phyloP scores from a whole-genome alignment of 2,797 vertebrate species.

The Tamandua tetradactyla region DNA sequence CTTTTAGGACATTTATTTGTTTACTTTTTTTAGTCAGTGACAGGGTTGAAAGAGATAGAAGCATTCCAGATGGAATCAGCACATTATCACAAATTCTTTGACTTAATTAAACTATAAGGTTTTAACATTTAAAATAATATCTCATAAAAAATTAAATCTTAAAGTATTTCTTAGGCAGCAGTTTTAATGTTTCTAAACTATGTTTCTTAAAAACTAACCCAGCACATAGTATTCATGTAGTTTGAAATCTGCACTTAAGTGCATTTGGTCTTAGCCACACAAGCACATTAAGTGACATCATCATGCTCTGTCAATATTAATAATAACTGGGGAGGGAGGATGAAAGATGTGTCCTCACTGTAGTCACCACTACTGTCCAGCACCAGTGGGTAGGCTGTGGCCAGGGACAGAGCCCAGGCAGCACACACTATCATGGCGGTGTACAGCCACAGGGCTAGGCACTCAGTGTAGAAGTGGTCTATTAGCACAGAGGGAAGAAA shows the following conservation, averaged over 20 bases:
- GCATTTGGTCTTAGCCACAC: slow-evolving; percentile 53
- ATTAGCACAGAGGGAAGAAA: too few species aligned
- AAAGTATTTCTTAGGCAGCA: background rate
- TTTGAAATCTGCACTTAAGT: slow-evolving; percentile 61
- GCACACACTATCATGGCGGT: too few species aligned
- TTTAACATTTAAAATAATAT: background rate
- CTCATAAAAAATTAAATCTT: slow-evolving; percentile 37
- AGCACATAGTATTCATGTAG: slow-evolving; percentile 26
- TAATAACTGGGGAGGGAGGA: too few species aligned
- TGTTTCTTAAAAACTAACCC: slow-evolving; percentile 34
- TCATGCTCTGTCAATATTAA: slow-evolving; percentile 69
- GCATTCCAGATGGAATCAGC: background rate
- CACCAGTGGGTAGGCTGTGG: too few species aligned
- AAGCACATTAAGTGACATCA: slow-evolving; percentile 66
- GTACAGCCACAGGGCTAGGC: too few species aligned
- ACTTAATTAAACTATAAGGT: background rate
- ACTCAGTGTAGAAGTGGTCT: too few species aligned
- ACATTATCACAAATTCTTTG: slow-evolving; percentile 32
- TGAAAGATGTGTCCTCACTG: too few species aligned
- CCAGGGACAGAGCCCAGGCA: too few species aligned
- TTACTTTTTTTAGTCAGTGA: background rate
- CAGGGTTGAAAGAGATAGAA: background rate
- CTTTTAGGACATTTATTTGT: background rate
- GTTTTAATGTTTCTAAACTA: slow-evolving; percentile 27
- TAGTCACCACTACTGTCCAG: too few species aligned